A percentile compares a stretch with the other conserved stretches of the same genome.
These are phyloP conservation scores for Decapterus maruadsi DNA, from an alignment of 2,797 vertebrate genomes.

Conservation along the genomic window DNA sequence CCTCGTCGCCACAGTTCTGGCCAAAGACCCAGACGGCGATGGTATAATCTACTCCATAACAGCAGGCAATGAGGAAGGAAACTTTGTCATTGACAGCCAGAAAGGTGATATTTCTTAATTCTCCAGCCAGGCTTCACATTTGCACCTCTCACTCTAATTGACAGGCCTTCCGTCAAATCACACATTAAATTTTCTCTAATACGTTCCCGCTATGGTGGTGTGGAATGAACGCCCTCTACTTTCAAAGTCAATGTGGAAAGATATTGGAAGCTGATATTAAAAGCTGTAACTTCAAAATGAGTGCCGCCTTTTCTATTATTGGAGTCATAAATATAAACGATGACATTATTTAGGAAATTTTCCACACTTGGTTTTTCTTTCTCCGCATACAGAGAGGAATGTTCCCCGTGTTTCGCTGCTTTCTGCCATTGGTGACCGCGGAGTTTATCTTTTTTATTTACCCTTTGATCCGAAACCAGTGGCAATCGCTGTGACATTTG, in stretches of 20 bases:
- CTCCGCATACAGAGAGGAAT: constrained; percentile 33
- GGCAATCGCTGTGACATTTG: constrained; percentile 84
- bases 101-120: constrained; percentile 88
- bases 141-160: constrained; percentile 61
- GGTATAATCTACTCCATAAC: constrained; percentile 89
- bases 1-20: constrained; percentile 90
- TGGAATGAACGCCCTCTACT: constrained; percentile 48
- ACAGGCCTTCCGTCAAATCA: constrained; percentile 68
- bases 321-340: constrained; percentile 62
- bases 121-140: constrained; percentile 37
- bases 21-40: constrained; percentile 93
- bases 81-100: constrained; percentile 93
- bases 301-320: constrained; percentile 53
- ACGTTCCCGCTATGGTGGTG: constrained; percentile 14
- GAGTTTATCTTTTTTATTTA: constrained; percentile 84
- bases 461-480: constrained; percentile 82
- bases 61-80: constrained; percentile 90
- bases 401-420: constrained; percentile 39
- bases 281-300: constrained; percentile 51
- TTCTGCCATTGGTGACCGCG: constrained; percentile 59
- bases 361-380: constrained; percentile 28
- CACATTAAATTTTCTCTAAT: constrained; percentile 62
- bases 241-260: constrained; percentile 61
- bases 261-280: constrained; percentile 67
- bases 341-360: constrained; percentile 53